Percentiles rank a stretch among this genome's conserved stretches.
These are phyloP conservation scores for Eleginops maclovinus DNA, from an alignment of 2,113 vertebrate species.

Conservation along the genomic window DNA sequence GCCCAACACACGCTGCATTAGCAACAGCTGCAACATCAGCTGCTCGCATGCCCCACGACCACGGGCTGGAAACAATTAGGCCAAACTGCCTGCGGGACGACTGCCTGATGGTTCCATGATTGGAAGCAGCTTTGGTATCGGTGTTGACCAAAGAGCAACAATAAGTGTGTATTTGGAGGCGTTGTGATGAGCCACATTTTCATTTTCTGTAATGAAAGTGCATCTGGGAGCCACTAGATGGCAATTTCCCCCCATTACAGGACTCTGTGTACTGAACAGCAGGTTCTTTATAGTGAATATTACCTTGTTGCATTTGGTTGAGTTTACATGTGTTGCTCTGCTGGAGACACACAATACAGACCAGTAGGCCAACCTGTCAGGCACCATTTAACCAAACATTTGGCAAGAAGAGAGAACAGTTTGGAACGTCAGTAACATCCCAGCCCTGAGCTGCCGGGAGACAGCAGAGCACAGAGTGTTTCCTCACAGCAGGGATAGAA, in stretches of 20 bases:
- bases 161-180: slow-evolving; percentile 49
- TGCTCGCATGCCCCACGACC: slow-evolving; percentile 57
- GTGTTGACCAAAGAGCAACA: slow-evolving; percentile 46
- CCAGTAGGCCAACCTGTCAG: background rate
- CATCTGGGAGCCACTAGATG: slow-evolving; percentile 58
- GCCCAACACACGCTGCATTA: slow-evolving; percentile 33
- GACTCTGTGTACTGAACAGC: background rate
- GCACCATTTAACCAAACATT: background rate
- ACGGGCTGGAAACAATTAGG: slow-evolving; percentile 58
- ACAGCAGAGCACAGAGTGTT: background rate
- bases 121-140: slow-evolving; percentile 62
- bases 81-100: slow-evolving; percentile 51
- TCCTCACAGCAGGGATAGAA: background rate
- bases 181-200: slow-evolving; percentile 37
- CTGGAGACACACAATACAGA: background rate
- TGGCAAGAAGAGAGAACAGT: background rate
- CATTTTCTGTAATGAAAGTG: slow-evolving; percentile 19
- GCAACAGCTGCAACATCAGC: slow-evolving; percentile 74
- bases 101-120: slow-evolving; percentile 63
- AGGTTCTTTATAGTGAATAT: slow-evolving; percentile 5
- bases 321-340: slow-evolving; percentile 1
- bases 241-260: slow-evolving; percentile 38
- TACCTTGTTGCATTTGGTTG: slow-evolving; percentile 11
- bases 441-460: background rate
- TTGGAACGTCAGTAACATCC: background rate